Conservation (phyloP, 2,888 invertebrate genomes). For the Didymodactylos carnosus region DNA sequence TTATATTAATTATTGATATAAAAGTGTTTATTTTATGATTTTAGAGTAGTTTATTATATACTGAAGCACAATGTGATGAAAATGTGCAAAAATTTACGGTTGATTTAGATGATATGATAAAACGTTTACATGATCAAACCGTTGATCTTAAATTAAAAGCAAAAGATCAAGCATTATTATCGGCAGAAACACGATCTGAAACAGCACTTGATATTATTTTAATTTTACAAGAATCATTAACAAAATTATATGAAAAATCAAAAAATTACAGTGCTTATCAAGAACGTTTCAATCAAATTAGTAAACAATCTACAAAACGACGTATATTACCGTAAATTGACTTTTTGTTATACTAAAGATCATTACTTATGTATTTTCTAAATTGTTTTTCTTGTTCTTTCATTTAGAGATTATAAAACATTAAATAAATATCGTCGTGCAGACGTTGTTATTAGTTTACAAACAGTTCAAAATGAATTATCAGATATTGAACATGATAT, state of each 20-base stretch:
- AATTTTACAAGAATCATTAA: slow-evolving; percentile 15
- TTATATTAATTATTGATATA: neutral
- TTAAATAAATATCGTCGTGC: slow-evolving; percentile 17
- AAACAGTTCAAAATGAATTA: slow-evolving; percentile 16
- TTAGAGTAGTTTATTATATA: slow-evolving; percentile 29
- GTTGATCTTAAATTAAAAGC: slow-evolving; percentile 27
- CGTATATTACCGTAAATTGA: neutral
- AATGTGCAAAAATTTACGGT: slow-evolving; percentile 31
- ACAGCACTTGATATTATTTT: slow-evolving; percentile 23
- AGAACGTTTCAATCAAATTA: slow-evolving; percentile 31
- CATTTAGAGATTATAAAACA: slow-evolving; percentile 21
- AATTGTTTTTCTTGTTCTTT: neutral
- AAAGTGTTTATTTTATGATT: slow-evolving; percentile 1
- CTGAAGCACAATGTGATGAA: slow-evolving; percentile 34
- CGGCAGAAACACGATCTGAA: slow-evolving; percentile 26
- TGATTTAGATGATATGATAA: slow-evolving; percentile 27
- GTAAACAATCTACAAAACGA: slow-evolving; percentile 23
- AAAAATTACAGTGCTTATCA: slow-evolving; percentile 33
- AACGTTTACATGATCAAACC: slow-evolving; percentile 24
- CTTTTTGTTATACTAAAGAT: neutral
- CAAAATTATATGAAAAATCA: slow-evolving; percentile 23
- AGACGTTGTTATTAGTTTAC: neutral
- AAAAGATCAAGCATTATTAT: slow-evolving; percentile 27
- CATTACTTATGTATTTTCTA: no score
- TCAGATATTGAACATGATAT: slow-evolving; percentile 32